Evolutionary conservation across 2,888 invertebrate species (phyloP), one percentile per base, ranked within the genome.

Genomic region (Corbicula japonica): DNA sequence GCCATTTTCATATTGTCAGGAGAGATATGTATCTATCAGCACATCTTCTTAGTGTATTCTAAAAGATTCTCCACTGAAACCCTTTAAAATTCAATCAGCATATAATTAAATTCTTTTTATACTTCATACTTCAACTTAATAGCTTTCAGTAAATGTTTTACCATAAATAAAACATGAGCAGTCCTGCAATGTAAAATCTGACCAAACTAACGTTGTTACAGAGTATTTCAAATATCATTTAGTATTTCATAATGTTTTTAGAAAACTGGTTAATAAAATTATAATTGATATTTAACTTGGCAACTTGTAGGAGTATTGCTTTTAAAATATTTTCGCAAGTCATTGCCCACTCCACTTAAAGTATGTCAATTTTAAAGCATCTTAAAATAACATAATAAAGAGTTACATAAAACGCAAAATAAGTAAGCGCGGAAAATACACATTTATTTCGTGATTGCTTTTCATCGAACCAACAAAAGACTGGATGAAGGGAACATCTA

Each of bases 351-450:
- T n/a, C n/a, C n/a, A n/a, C n/a, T n/a, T n/a, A n/a, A n/a, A n/a
- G n/a, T n/a, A n/a, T 72, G 73, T 65, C 73, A 73, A 73, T 44
- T 38, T 54, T 26, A n/a, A 66, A 71, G 66, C 71, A 76, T 65
- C 52, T 71, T 4, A 44, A 28, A 68, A 75, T 78, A 73, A 78
- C n/a, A 78, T 78, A 78, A 69, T 78, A 78, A 78, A 73, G 38
- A 48, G 78, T 73, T 78, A 78, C 78, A 73, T 78, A 73, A 78
- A 77, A 68, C 52, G 10, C n/a, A 21, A 56, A 18, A 56, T 56
- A 56, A 30, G 21, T n/a, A 21, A 6, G 21, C 34, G 56, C 56
- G 34, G 23, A 10, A 35, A 32, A 12, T 32, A 35, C n/a, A 34
- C 56, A 56, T 56, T 35, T 34, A 56, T 56, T 56, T 34, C 34